These are phyloP conservation scores for Sebastes iracundus DNA, from an alignment of 2,797 vertebrate genomes.

Conservation along the genomic window DNA sequence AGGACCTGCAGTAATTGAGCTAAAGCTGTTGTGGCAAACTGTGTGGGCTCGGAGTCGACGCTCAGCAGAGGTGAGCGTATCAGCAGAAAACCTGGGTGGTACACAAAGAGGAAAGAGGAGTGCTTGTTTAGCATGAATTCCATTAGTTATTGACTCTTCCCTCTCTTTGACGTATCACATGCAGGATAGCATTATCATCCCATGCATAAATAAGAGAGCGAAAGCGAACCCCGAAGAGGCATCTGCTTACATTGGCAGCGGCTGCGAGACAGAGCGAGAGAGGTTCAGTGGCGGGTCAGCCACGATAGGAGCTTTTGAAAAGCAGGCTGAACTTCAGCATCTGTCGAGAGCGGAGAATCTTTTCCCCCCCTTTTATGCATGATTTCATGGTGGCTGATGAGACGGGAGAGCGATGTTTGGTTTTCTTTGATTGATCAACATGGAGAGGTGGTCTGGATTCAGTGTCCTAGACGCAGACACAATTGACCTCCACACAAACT, in stretches of 20 bases:
- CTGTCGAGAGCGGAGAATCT: conserved; percentile 24
- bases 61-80: conserved; percentile 60
- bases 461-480: conserved; percentile 14
- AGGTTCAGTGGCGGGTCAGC: conserved; percentile 76
- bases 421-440: conserved; percentile 69
- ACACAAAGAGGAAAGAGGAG: conserved; percentile 40
- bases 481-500: conserved; percentile 34
- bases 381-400: conserved; percentile 60
- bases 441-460: conserved; percentile 38
- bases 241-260: conserved; percentile 77
- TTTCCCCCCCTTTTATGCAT: conserved; percentile 5
- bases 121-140: conserved; percentile 65
- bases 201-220: conserved; percentile 66
- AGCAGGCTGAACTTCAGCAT: conserved; percentile 49
- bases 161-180: conserved; percentile 64
- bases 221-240: conserved; percentile 64
- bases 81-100: conserved; percentile 59
- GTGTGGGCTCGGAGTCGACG: conserved; percentile 66
- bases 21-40: conserved; percentile 62
- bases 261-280: conserved; percentile 43
- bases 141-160: conserved; percentile 63
- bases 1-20: conserved; percentile 63
- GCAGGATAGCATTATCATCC: conserved; percentile 63
- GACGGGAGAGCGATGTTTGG: conserved; percentile 47
- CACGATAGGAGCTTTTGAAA: conserved; percentile 46